Evolutionary conservation across 2,113 vertebrate genomes (phyloP).

Genomic region (Tenrec ecaudatus): DNA sequence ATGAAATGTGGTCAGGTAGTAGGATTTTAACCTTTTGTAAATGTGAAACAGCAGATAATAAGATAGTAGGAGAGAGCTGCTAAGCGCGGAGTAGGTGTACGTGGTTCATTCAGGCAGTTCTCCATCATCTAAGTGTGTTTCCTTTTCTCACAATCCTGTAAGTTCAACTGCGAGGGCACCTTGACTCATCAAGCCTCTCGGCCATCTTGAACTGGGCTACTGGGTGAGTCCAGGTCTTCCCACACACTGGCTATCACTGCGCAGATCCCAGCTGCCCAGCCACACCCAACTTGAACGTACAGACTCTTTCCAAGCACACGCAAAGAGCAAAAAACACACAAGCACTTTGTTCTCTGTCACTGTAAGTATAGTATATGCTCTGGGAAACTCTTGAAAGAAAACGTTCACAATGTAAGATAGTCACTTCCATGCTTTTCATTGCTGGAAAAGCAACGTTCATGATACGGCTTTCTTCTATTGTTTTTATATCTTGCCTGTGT

Average conservation of each 20-base stretch:
- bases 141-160: neutral
- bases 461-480: neutral
- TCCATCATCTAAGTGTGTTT: neutral
- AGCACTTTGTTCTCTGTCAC: constrained; percentile 7
- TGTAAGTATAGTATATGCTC: neutral
- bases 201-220: neutral
- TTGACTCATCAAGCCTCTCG: constrained; percentile 2
- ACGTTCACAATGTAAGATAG: neutral
- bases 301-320: constrained; percentile 47
- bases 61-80: too few relatives aligned
- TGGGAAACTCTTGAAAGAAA: constrained; percentile 1
- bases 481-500: neutral
- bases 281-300: constrained; percentile 37
- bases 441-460: neutral
- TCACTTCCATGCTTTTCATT: neutral
- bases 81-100: too few relatives aligned
- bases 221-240: neutral
- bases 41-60: too few relatives aligned
- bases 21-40: too few relatives aligned
- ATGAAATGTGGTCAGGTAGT: too few relatives aligned
- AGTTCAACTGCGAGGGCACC: neutral
- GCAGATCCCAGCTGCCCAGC: constrained; percentile 34
- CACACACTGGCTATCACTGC: constrained; percentile 23
- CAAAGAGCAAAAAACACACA: constrained; percentile 15
- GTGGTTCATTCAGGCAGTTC: neutral